phyloP scores from a whole-genome alignment of 2,113 vertebrate species.

The Ictalurus punctatus region DNA sequence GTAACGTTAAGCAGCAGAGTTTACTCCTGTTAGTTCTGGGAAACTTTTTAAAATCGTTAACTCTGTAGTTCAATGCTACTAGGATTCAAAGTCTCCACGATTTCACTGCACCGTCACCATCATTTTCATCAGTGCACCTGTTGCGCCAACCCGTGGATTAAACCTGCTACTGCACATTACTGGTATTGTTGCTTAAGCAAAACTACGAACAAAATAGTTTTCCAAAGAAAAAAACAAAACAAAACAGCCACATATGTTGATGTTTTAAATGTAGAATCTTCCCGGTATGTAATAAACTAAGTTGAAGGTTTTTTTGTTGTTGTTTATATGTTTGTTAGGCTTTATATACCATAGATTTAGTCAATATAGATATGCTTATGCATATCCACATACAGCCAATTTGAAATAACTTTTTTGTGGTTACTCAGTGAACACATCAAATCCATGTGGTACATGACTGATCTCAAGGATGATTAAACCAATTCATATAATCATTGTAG shows the following conservation, averaged over 20 bases:
- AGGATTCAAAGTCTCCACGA: background rate
- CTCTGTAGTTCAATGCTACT: background rate
- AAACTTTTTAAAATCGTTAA: background rate
- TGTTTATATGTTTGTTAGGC: background rate
- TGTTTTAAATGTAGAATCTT: background rate
- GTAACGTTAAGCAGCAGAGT: background rate
- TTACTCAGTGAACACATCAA: background rate
- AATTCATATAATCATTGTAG: background rate
- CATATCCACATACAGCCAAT: background rate
- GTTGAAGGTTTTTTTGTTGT: background rate
- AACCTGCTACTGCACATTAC: slow-evolving; percentile 9
- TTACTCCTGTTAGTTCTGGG: background rate
- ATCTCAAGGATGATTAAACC: background rate
- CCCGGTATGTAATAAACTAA: no score
- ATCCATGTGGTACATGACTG: background rate
- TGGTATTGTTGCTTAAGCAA: background rate
- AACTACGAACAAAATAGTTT: background rate
- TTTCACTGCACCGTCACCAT: background rate
- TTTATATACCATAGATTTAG: no score
- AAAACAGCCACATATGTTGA: background rate
- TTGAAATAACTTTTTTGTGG: background rate
- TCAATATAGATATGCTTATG: background rate
- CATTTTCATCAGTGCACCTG: background rate
- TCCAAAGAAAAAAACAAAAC: background rate
- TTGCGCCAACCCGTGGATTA: slow-evolving; percentile 20